A percentile compares a stretch with the other conserved stretches of the same genome.
phyloP scores from a whole-genome alignment of 2,797 vertebrate species.

The Psittacula derbiana region DNA sequence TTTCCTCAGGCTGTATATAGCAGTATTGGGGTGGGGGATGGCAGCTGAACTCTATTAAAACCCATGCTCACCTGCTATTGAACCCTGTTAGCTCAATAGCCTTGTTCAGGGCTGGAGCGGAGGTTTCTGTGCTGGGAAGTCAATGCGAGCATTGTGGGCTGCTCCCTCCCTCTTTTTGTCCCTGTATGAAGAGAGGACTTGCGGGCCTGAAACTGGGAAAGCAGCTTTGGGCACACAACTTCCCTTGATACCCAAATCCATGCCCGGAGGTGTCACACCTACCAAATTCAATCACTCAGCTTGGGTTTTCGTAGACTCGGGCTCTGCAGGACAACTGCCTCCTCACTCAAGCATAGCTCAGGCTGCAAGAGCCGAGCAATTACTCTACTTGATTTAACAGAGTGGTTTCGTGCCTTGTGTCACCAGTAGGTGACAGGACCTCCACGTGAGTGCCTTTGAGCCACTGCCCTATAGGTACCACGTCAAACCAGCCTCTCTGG shows the following conservation, averaged over 20 bases:
- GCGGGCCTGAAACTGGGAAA: background rate
- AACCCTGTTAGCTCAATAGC: slow-evolving; percentile 55
- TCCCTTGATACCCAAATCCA: background rate
- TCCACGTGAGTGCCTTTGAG: accelerated
- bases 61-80: slow-evolving; percentile 63
- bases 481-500: accelerated
- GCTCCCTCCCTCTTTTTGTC: slow-evolving; percentile 8
- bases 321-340: background rate
- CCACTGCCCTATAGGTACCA: background rate
- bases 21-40: background rate
- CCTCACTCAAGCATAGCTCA: background rate
- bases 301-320: background rate
- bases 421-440: background rate
- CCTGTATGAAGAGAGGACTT: background rate
- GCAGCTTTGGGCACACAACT: background rate
- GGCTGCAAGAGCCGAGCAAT: accelerated
- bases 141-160: slow-evolving; percentile 35
- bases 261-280: background rate
- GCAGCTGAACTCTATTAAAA: background rate
- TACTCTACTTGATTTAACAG: background rate
- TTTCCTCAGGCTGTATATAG: slow-evolving; percentile 13
- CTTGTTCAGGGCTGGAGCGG: slow-evolving; percentile 19
- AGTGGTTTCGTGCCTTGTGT: background rate
- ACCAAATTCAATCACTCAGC: background rate
- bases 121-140: background rate